Base-by-base conservation (phyloP, 92 coral and sea anemone species). In the Parazoanthus darwini region DNA sequence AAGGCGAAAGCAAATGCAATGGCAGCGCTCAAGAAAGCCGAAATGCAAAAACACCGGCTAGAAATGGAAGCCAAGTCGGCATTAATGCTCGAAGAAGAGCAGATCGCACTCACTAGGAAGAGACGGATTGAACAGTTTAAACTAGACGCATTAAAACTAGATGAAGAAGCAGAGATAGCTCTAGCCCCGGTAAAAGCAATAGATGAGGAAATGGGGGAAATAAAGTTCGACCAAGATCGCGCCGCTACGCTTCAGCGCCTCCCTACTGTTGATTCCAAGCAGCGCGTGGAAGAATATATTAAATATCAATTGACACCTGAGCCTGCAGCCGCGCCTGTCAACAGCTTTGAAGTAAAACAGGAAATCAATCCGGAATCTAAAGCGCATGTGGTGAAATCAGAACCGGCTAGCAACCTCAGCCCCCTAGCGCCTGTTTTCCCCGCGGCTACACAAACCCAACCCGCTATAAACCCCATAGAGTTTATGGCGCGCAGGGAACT, bases 401-500 rank as follows among this genome's bases (percentile, higher is more conserved):
- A 86, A 85, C 82, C 90, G 10, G 20, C 87, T 33, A 77, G 63
- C 48, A 39, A 48, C 50, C 75, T 80, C 26, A 77, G 72, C 66
- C 92, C 90, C 78, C 81, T 26, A 65, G 74, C 90, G 68, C 82
- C 67, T 26, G 89, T 29, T n/a, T 85, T 80, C 48, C 36, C 75
- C 66, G 48, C 89, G 14, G 15, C 85, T 23, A 50, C 80, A 42
- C 86, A 44, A 65, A 46, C 44, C 22, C 85, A 82, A 44, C 48
- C 79, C 16, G 15, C 23, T 42, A 86, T 92, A 81, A 83, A 54
- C 26, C 25, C 89, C 16, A 77, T 87, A 56, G 88, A 90, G 22
- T 92, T 92, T 35, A 72, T 89, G 92, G 90, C 92, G 1, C 88
- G 88, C 22, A 81, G 92, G 18, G 91, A 89, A 48, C 85, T 89